A percentile compares a stretch with the other conserved stretches of the same genome.
These are phyloP conservation scores for Notolabrus celidotus DNA, from an alignment of 2,797 vertebrate genomes.

Conservation along the genomic window DNA sequence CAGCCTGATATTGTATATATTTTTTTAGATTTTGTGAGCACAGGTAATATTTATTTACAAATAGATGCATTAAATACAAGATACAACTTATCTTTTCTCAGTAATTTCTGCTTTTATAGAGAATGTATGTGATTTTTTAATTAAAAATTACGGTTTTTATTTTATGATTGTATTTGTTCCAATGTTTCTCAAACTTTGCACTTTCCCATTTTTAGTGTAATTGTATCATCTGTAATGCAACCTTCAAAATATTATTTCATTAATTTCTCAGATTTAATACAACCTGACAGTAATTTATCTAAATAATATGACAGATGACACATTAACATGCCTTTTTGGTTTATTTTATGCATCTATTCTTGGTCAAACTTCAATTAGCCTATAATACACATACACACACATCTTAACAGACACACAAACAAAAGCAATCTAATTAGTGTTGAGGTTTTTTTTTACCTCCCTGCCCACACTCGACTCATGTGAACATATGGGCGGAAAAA, in stretches of 20 bases:
- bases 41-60: not conserved
- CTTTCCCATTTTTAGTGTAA: not conserved
- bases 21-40: not conserved
- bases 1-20: not conserved
- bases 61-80: not conserved
- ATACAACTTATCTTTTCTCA: not conserved
- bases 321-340: not conserved
- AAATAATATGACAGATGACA: not conserved
- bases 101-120: not conserved
- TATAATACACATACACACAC: not conserved
- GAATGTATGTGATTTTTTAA: constrained; percentile 2
- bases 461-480: constrained; percentile 47
- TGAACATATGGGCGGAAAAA: constrained; percentile 74
- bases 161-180: not conserved
- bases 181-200: not conserved
- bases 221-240: too few species aligned
- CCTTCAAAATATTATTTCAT: not conserved
- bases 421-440: constrained; percentile 64
- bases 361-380: not conserved
- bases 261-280: not conserved
- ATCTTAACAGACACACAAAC: not conserved
- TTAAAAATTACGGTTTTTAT: too few species aligned
- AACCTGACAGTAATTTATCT: not conserved
- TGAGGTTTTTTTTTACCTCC: constrained; percentile 43
- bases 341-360: not conserved